phyloP scores from a whole-genome alignment of 2,797 vertebrate genomes.

The Tamandua tetradactyla region DNA sequence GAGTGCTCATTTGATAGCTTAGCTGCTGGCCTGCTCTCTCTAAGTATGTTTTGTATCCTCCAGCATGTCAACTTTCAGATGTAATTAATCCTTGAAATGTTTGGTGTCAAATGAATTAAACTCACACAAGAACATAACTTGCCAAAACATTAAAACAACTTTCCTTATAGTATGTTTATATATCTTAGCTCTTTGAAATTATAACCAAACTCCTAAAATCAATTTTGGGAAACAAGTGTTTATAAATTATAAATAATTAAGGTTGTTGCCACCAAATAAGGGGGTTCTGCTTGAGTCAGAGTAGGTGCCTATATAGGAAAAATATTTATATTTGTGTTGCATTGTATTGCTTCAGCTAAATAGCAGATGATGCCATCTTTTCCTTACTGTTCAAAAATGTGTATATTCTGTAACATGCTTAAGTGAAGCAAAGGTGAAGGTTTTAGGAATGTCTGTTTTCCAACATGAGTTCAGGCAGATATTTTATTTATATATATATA shows the following conservation, averaged over 20 bases:
- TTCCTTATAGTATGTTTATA: neutral
- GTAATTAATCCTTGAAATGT: neutral
- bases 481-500: neutral
- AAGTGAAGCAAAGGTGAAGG: neutral
- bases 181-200: neutral
- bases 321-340: neutral
- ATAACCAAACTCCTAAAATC: neutral
- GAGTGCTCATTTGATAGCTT: fast-evolving
- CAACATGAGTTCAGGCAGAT: neutral
- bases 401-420: neutral
- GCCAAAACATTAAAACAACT: neutral
- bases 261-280: neutral
- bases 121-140: neutral
- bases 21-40: fast-evolving
- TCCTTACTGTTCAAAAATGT: neutral
- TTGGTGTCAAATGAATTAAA: neutral
- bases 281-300: neutral
- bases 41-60: fast-evolving
- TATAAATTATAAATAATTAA: neutral
- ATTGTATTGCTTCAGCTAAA: neutral
- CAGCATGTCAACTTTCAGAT: neutral
- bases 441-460: neutral
- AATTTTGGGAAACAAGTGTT: neutral
- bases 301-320: neutral
- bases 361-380: neutral